Conservation (phyloP, 2,797 vertebrate genomes). For the Adrianichthys oophorus region DNA sequence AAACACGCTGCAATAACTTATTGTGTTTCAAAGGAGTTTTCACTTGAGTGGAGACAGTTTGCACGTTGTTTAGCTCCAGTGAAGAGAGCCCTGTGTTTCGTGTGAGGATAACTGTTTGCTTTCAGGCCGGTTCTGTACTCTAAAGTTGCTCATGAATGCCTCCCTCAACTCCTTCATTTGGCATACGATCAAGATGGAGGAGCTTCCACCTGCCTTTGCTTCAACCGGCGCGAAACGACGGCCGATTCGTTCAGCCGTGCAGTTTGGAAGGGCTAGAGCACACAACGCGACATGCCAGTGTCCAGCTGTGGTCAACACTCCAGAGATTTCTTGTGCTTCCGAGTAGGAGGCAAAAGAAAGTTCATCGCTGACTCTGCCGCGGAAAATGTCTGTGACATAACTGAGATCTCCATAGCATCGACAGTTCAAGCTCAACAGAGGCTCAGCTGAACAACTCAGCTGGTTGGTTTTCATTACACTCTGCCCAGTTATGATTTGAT, state of each 20-base stretch:
- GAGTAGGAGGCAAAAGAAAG: constrained; percentile 55
- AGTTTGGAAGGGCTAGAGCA: constrained; percentile 40
- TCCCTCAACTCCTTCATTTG: constrained; percentile 44
- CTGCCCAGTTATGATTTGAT: constrained; percentile 67
- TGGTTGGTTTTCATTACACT: constrained; percentile 53
- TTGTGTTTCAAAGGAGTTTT: constrained; percentile 83
- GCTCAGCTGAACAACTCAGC: constrained; percentile 57
- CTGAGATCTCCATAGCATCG: constrained; percentile 57
- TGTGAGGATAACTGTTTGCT: constrained; percentile 83
- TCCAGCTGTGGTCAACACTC: constrained; percentile 39
- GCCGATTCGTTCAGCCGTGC: constrained; percentile 36
- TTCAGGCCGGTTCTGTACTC: constrained; percentile 80
- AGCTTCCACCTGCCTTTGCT: constrained; percentile 45
- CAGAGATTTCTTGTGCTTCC: constrained; percentile 36
- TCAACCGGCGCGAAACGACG: constrained; percentile 37
- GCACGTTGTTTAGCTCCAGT: constrained; percentile 60
- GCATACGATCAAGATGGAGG: constrained; percentile 58
- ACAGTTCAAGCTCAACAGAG: constrained; percentile 59
- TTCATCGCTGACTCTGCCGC: constrained; percentile 43
- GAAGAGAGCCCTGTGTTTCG: constrained; percentile 61
- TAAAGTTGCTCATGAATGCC: constrained; percentile 65
- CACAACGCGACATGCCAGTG: constrained; percentile 30
- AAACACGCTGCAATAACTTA: constrained; percentile 86
- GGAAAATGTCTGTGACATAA: constrained; percentile 53
- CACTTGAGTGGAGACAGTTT: constrained; percentile 70